Percentiles rank a stretch among this genome's conserved stretches.
Conservation (phyloP, 2,113 vertebrate species). For the Ictalurus furcatus region DNA sequence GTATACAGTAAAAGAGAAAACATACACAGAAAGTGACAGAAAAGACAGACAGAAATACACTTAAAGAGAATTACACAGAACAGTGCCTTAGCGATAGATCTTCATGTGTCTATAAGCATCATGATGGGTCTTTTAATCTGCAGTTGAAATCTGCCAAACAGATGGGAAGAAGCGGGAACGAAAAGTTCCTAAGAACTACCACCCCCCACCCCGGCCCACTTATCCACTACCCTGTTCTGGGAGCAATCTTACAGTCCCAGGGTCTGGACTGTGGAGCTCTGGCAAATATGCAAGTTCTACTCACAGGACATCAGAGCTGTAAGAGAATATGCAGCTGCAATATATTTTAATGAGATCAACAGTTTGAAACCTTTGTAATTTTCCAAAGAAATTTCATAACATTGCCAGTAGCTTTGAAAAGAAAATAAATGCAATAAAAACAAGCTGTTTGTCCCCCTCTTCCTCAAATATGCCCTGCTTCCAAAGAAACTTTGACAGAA, state of each 20-base stretch:
- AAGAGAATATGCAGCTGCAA: background rate
- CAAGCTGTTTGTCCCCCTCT: background rate
- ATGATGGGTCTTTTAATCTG: slow-evolving; percentile 38
- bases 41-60: background rate
- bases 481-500: background rate
- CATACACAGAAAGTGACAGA: background rate
- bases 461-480: too few relatives aligned
- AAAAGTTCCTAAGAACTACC: background rate
- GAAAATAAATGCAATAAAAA: background rate
- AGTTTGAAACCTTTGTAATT: background rate
- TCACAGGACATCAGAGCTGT: background rate
- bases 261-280: background rate
- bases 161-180: slow-evolving; percentile 13
- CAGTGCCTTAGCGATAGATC: background rate
- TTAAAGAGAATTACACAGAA: background rate
- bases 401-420: background rate
- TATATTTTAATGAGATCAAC: background rate
- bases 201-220: background rate
- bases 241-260: background rate
- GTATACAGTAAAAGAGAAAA: background rate
- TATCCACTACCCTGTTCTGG: background rate
- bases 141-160: slow-evolving; percentile 41
- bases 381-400: background rate
- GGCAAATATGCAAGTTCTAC: background rate
- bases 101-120: background rate